Evolutionary conservation across 2,113 vertebrate genomes (phyloP).

Genomic region (Eonycteris spelaea): DNA sequence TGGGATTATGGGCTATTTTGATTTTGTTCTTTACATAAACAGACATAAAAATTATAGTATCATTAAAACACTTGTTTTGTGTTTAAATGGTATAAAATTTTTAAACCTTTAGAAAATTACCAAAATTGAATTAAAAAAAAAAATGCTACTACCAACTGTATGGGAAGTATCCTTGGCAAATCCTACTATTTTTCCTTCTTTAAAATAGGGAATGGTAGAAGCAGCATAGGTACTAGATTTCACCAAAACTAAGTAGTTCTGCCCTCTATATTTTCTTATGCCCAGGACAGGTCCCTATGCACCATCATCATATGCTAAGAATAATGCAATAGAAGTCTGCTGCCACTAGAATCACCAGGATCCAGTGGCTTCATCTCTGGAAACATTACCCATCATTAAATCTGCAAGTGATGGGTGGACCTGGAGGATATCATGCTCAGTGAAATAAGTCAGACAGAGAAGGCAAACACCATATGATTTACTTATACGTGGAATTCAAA

Average conservation of each 20-base stretch:
- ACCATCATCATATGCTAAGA: not conserved
- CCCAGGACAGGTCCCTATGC: not conserved
- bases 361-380: not conserved
- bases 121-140: not conserved
- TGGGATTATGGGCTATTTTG: not conserved
- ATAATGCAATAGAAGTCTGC: rapidly evolving
- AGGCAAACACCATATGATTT: not conserved
- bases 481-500: not conserved
- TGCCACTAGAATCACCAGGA: not conserved
- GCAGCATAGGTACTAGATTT: not conserved
- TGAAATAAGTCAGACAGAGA: not conserved
- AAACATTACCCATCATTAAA: constrained; percentile 77
- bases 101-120: not conserved
- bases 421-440: not conserved
- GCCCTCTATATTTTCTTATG: not conserved
- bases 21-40: constrained; percentile 1
- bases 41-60: not conserved
- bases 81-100: not conserved
- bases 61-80: not conserved
- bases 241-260: not conserved
- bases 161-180: not conserved
- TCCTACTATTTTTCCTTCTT: not conserved
- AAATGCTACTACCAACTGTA: not conserved
- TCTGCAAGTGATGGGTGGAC: constrained; percentile 45
- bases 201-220: not conserved